These are phyloP conservation scores for Exaiptasia diaphana DNA, from an alignment of 64 coral and sea anemone species.

Conservation along the genomic window DNA sequence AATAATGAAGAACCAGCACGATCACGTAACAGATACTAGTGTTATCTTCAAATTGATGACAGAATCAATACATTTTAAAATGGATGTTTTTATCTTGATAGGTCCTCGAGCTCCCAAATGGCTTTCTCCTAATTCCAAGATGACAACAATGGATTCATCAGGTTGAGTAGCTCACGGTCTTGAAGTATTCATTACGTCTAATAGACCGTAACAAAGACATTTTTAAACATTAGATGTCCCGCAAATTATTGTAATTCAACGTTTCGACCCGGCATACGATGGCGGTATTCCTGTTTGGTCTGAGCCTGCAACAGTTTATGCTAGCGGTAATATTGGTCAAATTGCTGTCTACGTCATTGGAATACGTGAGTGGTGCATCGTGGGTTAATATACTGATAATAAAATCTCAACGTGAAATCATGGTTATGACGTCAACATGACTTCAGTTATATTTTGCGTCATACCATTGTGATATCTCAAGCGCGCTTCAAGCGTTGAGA, in stretches of 20 bases:
- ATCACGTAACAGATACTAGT: no score
- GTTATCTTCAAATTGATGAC: no score
- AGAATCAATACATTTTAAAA: no score
- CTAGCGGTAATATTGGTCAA: constrained; percentile 63
- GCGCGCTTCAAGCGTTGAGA: no score
- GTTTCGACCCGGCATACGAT: constrained; percentile 49
- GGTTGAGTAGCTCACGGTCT: background rate
- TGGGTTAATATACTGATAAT: no score
- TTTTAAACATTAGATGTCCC: constrained; percentile 55
- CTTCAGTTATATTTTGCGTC: no score
- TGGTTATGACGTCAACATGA: no score
- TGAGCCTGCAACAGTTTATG: constrained; percentile 62
- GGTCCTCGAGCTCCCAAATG: background rate
- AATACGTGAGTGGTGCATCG: constrained; percentile 50
- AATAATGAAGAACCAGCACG: no score
- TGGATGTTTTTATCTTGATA: background rate
- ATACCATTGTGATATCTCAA: no score
- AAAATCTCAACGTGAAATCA: no score
- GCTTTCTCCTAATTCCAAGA: background rate
- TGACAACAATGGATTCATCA: background rate
- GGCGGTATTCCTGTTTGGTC: constrained; percentile 75
- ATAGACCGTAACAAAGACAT: no score
- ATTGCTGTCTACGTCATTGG: constrained; percentile 68
- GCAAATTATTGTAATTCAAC: constrained; percentile 69
- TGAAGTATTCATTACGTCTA: no score